Base-by-base conservation (phyloP, 2,888 invertebrate genomes). In the Cephalotes varians region DNA sequence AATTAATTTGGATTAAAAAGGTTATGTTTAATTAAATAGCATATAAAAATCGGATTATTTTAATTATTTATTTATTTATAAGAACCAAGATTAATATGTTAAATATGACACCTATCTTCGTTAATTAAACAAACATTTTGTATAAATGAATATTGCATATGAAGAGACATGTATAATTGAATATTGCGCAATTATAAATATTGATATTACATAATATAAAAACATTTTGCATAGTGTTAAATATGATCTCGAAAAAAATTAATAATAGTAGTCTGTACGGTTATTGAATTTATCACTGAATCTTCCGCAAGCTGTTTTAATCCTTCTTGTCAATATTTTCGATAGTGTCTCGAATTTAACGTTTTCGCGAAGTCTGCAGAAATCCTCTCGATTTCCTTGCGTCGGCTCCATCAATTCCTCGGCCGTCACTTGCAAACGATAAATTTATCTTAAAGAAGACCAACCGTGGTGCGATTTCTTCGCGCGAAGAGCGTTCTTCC, bases 371-470 rank as follows among this genome's bases (percentile, higher is more conserved):
- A 44, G 65, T 69, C 56, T 69, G 54, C 31, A 40, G 6, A 67
- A 77, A 44, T 71, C 34, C n/a, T 34, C 18, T 12, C 44, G 44
- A 69, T 79, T 79, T 79, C 34, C 34, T 56, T 79, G 56, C 56
- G 31, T 44, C 44, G 71, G 44, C 44, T 71, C 25, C 56, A 71
- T 69, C 71, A 44, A 69, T 69, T 71, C 25, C 21, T 71, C 18
- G 31, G 25, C 44, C 56, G 71, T 69, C 77, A 71, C 31, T 51
- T 69, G 40, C 67, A 51, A 74, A 40, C 44, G 76, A 76, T 69
- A 79, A 71, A 69, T 79, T 79, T 79, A 58, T 79, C 34, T 79
- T 69, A 71, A 79, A 79, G 71, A 71, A 56, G 69, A 79, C 10
- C 31, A 56, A 77, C 56, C 31, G 21, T 15, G 2, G 18, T 25